Evolutionary conservation across 1,140 invertebrate genomes (phyloP).

Genomic region (Zaprionus nigranus): DNA sequence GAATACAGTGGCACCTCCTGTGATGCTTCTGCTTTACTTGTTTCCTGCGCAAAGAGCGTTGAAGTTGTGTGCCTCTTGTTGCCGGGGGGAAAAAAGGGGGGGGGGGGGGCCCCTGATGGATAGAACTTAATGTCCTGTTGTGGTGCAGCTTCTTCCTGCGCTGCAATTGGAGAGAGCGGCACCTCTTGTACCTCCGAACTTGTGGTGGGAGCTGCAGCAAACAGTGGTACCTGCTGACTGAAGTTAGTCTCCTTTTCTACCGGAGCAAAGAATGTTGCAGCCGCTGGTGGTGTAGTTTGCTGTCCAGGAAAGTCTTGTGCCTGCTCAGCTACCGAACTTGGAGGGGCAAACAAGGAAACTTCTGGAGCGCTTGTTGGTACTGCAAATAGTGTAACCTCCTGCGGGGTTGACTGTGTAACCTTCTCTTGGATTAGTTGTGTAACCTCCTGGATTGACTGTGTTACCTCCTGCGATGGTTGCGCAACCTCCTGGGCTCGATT

Average conservation of each 20-base stretch:
- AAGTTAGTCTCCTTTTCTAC: neutral
- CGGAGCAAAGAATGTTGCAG: constrained; percentile 1
- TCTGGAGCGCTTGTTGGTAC: neutral
- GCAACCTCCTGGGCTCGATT: no score
- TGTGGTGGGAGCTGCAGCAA: constrained; percentile 8
- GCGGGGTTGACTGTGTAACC: neutral
- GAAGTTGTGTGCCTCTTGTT: constrained; percentile 9
- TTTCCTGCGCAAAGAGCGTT: neutral
- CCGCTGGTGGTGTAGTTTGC: neutral
- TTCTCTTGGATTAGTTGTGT: neutral
- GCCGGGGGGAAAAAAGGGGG: no score
- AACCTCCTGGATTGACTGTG: neutral
- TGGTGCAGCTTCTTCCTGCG: neutral
- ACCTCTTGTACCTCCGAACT: neutral
- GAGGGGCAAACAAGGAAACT: neutral
- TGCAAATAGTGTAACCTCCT: neutral
- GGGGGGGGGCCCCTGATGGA: no score
- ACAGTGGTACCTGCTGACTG: neutral
- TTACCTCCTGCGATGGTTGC: no score
- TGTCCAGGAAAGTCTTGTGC: neutral
- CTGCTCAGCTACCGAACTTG: neutral
- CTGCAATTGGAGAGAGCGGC: neutral
- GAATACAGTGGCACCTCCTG: constrained; percentile 12
- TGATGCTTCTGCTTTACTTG: neutral
- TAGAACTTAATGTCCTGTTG: constrained; percentile 10